A percentile compares a stretch with the other conserved stretches of the same genome.
Conservation (phyloP, 2,113 vertebrate genomes). For the Tringa solitaria region DNA sequence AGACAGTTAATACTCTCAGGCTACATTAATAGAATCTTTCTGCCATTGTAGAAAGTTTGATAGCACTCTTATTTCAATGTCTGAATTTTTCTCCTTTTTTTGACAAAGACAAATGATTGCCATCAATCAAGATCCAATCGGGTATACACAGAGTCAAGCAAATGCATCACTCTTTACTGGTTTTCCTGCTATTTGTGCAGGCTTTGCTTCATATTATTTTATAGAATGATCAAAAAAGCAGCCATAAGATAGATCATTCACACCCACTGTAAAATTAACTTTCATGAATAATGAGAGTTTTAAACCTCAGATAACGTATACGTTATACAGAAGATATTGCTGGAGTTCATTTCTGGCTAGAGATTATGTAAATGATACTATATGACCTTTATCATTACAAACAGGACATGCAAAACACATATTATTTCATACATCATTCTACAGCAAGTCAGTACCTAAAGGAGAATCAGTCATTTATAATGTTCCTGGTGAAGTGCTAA, state of each 20-base stretch:
- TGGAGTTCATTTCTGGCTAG: conserved; percentile 80
- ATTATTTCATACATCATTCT: conserved; percentile 94
- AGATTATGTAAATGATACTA: conserved; percentile 92
- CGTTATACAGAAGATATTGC: conserved; percentile 80
- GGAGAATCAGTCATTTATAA: conserved; percentile 89
- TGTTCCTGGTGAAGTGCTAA: conserved; percentile 81
- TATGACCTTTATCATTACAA: conserved; percentile 91
- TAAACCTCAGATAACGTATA: conserved; percentile 84
- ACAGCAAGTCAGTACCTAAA: conserved; percentile 79
- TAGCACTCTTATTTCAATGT: conserved; percentile 86
- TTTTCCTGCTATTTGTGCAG: conserved; percentile 82
- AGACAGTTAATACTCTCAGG: conserved; percentile 79
- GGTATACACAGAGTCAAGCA: conserved; percentile 77
- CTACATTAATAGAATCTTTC: conserved; percentile 86
- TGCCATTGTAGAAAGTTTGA: conserved; percentile 87
- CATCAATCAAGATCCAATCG: conserved; percentile 91
- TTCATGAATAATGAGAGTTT: conserved; percentile 88
- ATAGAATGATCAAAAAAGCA: conserved; percentile 83
- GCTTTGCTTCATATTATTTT: conserved; percentile 85
- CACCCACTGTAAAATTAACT: conserved; percentile 87
- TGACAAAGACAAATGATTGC: conserved; percentile 92
- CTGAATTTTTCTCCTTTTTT: conserved; percentile 82
- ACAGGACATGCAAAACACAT: conserved; percentile 84
- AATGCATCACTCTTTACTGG: conserved; percentile 83
- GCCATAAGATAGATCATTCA: conserved; percentile 85